phyloP scores from a whole-genome alignment of 2,113 vertebrate species.

The Peucedramus taeniatus region DNA sequence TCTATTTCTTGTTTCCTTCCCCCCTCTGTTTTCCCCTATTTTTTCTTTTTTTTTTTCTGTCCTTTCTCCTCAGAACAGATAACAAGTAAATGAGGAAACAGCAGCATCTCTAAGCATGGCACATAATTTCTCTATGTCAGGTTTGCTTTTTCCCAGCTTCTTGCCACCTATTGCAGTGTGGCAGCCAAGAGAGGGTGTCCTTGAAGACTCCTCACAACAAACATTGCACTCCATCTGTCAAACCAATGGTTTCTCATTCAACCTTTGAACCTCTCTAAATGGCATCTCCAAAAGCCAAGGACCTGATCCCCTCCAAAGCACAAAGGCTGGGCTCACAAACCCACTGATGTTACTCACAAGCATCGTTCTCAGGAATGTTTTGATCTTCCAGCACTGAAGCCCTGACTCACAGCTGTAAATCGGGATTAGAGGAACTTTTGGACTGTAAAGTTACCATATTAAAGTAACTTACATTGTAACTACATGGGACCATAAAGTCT shows the following conservation, averaged over 20 bases:
- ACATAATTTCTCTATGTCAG: fast-evolving
- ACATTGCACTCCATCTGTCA: neutral
- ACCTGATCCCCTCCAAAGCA: neutral
- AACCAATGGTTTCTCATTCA: neutral
- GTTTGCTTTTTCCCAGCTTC: neutral
- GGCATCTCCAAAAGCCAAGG: neutral
- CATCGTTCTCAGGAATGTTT: neutral
- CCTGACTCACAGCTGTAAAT: neutral
- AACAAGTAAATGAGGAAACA: neutral
- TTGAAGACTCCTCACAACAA: neutral
- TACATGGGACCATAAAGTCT: neutral
- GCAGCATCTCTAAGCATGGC: neutral
- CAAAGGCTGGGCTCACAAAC: neutral
- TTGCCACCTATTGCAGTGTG: neutral
- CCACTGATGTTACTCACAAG: fast-evolving
- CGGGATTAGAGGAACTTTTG: neutral
- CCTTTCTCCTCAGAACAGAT: neutral
- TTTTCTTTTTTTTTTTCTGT: neutral
- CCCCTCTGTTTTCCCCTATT: fast-evolving
- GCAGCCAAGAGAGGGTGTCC: neutral
- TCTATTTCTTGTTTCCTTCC: neutral
- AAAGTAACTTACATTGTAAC: neutral
- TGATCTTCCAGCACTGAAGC: neutral
- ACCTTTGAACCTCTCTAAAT: neutral
- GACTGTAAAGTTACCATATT: neutral